Evolutionary conservation across 2,797 vertebrate genomes (phyloP).

Genomic region (Eremophila alpestris): DNA sequence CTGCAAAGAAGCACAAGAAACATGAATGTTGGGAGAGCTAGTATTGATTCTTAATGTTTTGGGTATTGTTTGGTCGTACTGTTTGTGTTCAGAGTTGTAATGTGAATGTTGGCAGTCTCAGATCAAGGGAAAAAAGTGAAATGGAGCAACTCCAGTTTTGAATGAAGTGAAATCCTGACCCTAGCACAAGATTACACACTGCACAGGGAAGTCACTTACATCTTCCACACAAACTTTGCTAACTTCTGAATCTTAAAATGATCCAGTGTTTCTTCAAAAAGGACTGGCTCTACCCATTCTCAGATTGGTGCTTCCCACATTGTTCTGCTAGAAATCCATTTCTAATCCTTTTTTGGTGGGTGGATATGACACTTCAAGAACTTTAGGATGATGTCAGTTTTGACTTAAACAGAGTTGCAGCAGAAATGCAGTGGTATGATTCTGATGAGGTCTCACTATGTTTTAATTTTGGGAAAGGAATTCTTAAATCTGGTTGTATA

Average conservation of each 20-base stretch:
- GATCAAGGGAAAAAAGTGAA: neutral
- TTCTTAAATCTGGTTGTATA: neutral
- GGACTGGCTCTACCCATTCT: neutral
- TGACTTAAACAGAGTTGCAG: neutral
- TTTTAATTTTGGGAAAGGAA: neutral
- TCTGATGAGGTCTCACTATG: neutral
- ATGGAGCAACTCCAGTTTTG: neutral
- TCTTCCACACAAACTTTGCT: neutral
- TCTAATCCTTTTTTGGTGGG: neutral
- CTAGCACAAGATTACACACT: rapidly evolving
- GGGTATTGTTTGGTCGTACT: neutral
- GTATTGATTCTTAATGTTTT: neutral
- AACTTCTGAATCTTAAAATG: neutral
- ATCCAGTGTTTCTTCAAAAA: neutral
- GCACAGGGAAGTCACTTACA: neutral
- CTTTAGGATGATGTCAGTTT: neutral
- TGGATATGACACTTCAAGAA: neutral
- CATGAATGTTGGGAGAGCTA: neutral
- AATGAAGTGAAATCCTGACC: neutral
- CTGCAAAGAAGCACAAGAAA: neutral
- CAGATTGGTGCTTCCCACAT: neutral
- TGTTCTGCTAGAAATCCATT: neutral
- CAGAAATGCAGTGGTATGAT: neutral
- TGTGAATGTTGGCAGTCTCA: neutral
- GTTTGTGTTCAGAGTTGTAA: neutral